Percentiles rank a stretch among this genome's conserved stretches.
phyloP scores from a whole-genome alignment of 2,888 invertebrate species.

The Tuberolachnus salignus region DNA sequence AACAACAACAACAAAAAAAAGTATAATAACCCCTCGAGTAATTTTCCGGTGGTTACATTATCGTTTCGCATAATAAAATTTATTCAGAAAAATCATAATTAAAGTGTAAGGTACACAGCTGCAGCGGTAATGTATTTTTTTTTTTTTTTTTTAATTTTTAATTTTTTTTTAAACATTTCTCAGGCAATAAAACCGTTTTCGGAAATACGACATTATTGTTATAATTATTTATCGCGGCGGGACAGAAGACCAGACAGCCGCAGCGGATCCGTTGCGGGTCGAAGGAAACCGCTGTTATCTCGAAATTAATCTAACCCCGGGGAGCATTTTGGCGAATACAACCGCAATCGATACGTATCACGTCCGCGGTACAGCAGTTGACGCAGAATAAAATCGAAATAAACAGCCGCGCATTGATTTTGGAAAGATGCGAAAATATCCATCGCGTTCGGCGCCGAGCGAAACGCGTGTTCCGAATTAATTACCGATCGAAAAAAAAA shows the following conservation, averaged over 20 bases:
- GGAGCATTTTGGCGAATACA: slow-evolving; percentile 12
- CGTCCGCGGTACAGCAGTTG: background rate
- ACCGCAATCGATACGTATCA: slow-evolving; percentile 22
- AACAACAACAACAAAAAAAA: too few species aligned
- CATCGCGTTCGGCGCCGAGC: too few species aligned
- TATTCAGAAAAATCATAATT: background rate
- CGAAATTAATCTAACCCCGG: slow-evolving; percentile 31
- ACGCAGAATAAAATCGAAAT: too few species aligned
- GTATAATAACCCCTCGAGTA: background rate
- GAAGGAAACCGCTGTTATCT: slow-evolving; percentile 6
- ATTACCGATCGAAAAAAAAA: too few species aligned
- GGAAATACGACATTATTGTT: too few species aligned
- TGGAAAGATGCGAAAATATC: too few species aligned
- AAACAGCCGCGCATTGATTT: too few species aligned
- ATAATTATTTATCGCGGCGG: background rate
- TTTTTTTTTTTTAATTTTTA: too few species aligned
- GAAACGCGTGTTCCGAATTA: too few species aligned
- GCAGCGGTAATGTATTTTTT: background rate
- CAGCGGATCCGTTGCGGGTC: background rate
- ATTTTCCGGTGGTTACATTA: background rate
- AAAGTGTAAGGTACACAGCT: background rate
- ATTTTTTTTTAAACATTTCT: too few species aligned
- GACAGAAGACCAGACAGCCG: background rate
- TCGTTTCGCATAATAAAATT: background rate
- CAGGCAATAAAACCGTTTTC: background rate